phyloP scores from a whole-genome alignment of 2,888 invertebrate genomes.

The Noctua pronuba region DNA sequence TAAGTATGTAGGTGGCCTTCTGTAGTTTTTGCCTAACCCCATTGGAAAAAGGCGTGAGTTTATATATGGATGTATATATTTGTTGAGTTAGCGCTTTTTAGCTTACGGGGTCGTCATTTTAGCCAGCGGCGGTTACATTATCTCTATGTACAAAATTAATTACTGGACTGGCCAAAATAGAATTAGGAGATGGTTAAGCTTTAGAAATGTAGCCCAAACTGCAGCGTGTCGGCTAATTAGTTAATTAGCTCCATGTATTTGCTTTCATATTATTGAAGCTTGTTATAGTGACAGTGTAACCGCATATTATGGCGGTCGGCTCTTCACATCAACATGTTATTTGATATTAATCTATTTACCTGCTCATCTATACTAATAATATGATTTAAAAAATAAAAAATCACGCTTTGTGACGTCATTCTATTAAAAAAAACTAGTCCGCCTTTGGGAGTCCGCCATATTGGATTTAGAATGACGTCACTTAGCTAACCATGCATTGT shows the following conservation, averaged over 20 bases:
- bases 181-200: slow-evolving; percentile 39
- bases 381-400: background rate
- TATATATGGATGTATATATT: background rate
- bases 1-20: background rate
- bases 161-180: slow-evolving; percentile 26
- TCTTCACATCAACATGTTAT: slow-evolving; percentile 4
- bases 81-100: background rate
- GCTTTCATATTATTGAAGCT: slow-evolving; percentile 43
- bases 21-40: background rate
- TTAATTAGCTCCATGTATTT: slow-evolving; percentile 43
- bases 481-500: background rate
- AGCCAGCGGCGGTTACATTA: slow-evolving; percentile 10
- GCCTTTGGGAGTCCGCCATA: background rate
- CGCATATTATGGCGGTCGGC: slow-evolving; percentile 16
- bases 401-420: background rate
- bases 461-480: too few species aligned
- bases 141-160: slow-evolving; percentile 39
- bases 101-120: slow-evolving; percentile 3
- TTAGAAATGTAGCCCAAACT: slow-evolving; percentile 27
- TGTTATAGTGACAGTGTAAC: slow-evolving; percentile 33
- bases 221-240: slow-evolving; percentile 46
- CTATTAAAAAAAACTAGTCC: background rate
- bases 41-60: background rate
- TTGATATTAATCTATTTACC: background rate
- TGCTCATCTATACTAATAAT: background rate